A percentile compares a stretch with the other conserved stretches of the same genome.
Conservation (phyloP, 2,797 vertebrate species). For the Hozukius guyotensis region DNA sequence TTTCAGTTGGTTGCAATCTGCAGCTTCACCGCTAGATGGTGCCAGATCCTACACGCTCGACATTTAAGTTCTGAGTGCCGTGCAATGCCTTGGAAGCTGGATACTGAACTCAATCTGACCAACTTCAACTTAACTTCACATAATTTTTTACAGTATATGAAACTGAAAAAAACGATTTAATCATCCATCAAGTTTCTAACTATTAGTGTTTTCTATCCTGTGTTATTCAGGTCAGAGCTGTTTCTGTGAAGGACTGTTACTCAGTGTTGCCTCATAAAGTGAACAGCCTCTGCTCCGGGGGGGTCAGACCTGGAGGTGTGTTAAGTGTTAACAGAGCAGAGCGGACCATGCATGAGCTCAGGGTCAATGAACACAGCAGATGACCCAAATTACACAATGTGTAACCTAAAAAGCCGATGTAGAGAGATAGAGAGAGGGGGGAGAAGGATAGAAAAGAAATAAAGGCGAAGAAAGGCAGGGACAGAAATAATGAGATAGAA, state of each 20-base stretch:
- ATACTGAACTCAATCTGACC: background rate
- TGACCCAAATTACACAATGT: slow-evolving; percentile 26
- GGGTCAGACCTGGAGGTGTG: slow-evolving; percentile 9
- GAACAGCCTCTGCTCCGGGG: background rate
- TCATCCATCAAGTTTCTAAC: background rate
- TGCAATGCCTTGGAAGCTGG: background rate
- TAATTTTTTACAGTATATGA: background rate
- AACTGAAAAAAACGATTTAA: background rate
- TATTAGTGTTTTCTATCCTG: background rate
- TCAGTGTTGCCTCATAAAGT: slow-evolving; percentile 17
- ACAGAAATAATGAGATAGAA: slow-evolving; percentile 18
- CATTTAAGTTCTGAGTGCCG: background rate
- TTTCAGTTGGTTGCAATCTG: background rate
- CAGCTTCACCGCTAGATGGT: background rate
- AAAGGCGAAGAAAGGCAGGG: background rate
- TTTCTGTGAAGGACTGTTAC: slow-evolving; percentile 9
- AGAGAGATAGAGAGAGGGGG: background rate
- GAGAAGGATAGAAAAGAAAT: background rate
- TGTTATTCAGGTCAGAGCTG: background rate
- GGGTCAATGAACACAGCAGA: slow-evolving; percentile 11
- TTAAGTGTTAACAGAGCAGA: background rate
- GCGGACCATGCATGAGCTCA: background rate
- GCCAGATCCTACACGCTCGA: background rate
- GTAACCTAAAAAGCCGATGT: background rate
- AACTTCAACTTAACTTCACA: background rate